Evolutionary conservation across 1,140 invertebrate genomes (phyloP), one percentile per base, ranked within the genome.

Genomic region (Drosophila athabasca): DNA sequence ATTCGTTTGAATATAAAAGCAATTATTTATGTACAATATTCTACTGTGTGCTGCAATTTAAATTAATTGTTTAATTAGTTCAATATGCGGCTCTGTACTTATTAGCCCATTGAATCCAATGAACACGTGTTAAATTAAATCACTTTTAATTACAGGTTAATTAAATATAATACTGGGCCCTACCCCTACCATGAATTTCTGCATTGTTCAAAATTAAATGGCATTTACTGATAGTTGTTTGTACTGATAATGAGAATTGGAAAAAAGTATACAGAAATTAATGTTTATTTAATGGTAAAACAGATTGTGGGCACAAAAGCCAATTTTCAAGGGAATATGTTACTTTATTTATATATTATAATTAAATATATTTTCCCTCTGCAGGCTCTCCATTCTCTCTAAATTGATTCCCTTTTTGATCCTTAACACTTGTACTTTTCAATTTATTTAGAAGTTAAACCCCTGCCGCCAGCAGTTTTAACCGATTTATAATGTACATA

Each of bases 121-220:
- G 31, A 55, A 75, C 46, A 66, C 62, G 54, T 75, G 55, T 69
- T 69, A 6, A 46, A 72, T 66, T 15, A 66, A 82, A 58, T 69
- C 60, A 50, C 44, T 65, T 59, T 61, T 62, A 77, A 83, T 83
- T 60, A 54, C 55, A 68, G 49, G 61, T 73, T 62, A 79, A 84
- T 84, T 76, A 54, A 76, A 75, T 41, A 49, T 76, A 76, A 76
- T 79, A 17, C 17, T 43, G 45, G 22, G 7, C 2, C 22, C 17
- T 5, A 48, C 9, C 11, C 11, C 17, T 6, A 49, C 45, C 22
- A 11, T 46, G 7, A 8, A 11, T 46, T 7, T 13, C 44, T 39
- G 24, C 13, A 22, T 52, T 60, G 9, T 24, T 24, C 19, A 22
- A 22, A 41, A 6, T 49, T 29, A 48, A 67, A 46, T 48, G 31